A percentile compares a stretch with the other conserved stretches of the same genome.
phyloP scores from a whole-genome alignment of 1,140 invertebrate genomes.

The Aphelinus atriplicis region DNA sequence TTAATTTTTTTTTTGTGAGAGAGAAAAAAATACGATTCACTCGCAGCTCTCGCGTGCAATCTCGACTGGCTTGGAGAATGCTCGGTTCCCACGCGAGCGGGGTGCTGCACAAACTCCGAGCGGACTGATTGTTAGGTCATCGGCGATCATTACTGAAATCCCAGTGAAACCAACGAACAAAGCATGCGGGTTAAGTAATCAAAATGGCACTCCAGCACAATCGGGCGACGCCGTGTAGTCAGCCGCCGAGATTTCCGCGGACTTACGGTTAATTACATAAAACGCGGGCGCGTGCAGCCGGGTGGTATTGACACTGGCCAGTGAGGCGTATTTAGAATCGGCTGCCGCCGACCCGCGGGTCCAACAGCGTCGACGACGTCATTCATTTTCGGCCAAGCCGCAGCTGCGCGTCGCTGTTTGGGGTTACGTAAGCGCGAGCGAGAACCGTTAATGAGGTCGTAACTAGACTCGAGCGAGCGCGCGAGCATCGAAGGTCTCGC shows the following conservation, averaged over 20 bases:
- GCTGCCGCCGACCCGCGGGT: too few relatives aligned
- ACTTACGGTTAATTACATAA: background rate
- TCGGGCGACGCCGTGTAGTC: too few relatives aligned
- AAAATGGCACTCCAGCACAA: too few relatives aligned
- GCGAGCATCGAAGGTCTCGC: constrained; percentile 27
- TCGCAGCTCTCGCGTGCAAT: too few relatives aligned
- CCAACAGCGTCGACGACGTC: background rate
- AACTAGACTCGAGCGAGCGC: background rate
- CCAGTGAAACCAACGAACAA: too few relatives aligned
- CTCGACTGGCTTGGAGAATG: too few relatives aligned
- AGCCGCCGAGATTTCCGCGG: too few relatives aligned
- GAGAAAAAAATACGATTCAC: too few relatives aligned
- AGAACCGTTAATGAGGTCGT: constrained; percentile 32
- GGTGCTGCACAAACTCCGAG: too few relatives aligned
- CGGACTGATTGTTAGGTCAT: background rate
- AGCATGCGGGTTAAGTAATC: too few relatives aligned
- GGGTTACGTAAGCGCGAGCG: constrained; percentile 15
- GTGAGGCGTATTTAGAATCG: background rate
- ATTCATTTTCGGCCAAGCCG: constrained; percentile 3
- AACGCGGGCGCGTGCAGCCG: background rate
- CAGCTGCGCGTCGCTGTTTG: background rate
- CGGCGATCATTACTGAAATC: background rate
- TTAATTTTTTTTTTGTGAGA: too few relatives aligned
- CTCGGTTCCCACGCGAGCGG: too few relatives aligned
- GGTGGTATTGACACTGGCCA: background rate